phyloP scores from a whole-genome alignment of 2,113 vertebrate species.

The Malurus alboscapulatus region DNA sequence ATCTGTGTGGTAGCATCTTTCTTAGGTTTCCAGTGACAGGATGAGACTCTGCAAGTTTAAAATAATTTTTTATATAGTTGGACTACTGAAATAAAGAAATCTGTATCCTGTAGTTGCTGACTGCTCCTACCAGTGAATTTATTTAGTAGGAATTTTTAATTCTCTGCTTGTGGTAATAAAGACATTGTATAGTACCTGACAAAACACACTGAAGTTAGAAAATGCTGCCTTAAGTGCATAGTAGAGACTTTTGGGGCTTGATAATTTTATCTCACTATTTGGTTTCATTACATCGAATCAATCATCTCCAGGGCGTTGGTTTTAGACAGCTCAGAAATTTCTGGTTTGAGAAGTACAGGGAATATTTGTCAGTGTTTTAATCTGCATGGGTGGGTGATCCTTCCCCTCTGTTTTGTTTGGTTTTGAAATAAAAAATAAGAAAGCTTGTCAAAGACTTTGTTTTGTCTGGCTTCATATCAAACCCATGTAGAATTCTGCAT shows the following conservation, averaged over 20 bases:
- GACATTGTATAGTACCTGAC: not conserved
- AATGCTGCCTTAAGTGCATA: not conserved
- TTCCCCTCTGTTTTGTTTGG: not conserved
- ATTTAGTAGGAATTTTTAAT: not conserved
- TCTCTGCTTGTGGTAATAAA: not conserved
- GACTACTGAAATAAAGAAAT: not conserved
- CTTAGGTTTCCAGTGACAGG: not conserved
- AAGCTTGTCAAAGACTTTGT: slow-evolving; percentile 13
- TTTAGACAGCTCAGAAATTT: not conserved
- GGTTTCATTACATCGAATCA: not conserved
- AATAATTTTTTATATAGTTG: not conserved
- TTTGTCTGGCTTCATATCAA: slow-evolving; percentile 26
- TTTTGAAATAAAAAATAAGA: slow-evolving; percentile 18
- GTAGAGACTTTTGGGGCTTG: not conserved
- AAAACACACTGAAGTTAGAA: not conserved
- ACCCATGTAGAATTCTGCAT: not conserved
- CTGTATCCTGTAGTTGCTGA: not conserved
- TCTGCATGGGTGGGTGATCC: not conserved
- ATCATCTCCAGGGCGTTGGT: not conserved
- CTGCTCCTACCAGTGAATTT: not conserved
- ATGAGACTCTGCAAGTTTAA: not conserved
- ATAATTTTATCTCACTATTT: not conserved
- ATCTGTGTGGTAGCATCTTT: not conserved
- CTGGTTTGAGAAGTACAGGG: not conserved
- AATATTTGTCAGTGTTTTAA: not conserved